A percentile compares a stretch with the other conserved stretches of the same genome.
phyloP scores from a whole-genome alignment of 2,113 vertebrate species.

The Notarius quadriscutis region DNA sequence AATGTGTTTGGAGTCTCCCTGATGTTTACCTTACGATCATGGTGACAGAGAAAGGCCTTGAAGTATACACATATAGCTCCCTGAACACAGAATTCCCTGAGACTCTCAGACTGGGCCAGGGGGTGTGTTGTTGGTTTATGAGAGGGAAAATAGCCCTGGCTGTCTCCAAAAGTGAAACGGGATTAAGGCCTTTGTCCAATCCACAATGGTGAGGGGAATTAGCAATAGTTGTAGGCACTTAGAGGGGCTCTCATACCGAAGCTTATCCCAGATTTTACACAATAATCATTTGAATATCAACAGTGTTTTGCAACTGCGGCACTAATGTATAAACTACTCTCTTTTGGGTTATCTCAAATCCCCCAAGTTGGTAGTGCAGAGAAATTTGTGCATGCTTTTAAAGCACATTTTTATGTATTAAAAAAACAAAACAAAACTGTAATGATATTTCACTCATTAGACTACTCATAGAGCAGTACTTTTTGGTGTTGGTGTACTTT shows the following conservation, averaged over 20 bases:
- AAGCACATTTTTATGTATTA: not conserved
- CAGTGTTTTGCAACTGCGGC: constrained; percentile 99
- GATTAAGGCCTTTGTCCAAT: constrained; percentile 98
- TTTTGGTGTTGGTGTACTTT: not conserved
- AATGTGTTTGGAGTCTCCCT: constrained; percentile 73
- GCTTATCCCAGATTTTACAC: constrained; percentile 99
- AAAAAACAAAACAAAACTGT: not conserved
- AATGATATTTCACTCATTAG: not conserved
- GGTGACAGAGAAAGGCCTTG: constrained; percentile 90
- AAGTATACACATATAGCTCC: constrained; percentile 94
- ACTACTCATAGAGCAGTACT: not conserved
- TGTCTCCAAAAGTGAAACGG: constrained; percentile 97
- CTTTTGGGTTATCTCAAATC: constrained; percentile 91
- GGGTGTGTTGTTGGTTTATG: constrained; percentile 99
- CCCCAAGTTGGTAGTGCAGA: constrained; percentile 78
- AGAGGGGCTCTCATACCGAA: constrained; percentile 98
- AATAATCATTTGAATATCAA: constrained; percentile 99
- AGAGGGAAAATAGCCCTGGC: constrained; percentile 97
- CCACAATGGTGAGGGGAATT: constrained; percentile 99
- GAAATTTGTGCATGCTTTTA: constrained; percentile 64
- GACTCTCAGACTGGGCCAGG: constrained; percentile 91
- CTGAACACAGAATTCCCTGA: constrained; percentile 80
- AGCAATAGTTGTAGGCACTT: constrained; percentile 99
- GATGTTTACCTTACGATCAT: constrained; percentile 68
- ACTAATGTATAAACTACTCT: constrained; percentile 99